These are phyloP conservation scores for Phylloscopus collybita DNA, from an alignment of 2,797 vertebrate genomes.

Conservation along the genomic window DNA sequence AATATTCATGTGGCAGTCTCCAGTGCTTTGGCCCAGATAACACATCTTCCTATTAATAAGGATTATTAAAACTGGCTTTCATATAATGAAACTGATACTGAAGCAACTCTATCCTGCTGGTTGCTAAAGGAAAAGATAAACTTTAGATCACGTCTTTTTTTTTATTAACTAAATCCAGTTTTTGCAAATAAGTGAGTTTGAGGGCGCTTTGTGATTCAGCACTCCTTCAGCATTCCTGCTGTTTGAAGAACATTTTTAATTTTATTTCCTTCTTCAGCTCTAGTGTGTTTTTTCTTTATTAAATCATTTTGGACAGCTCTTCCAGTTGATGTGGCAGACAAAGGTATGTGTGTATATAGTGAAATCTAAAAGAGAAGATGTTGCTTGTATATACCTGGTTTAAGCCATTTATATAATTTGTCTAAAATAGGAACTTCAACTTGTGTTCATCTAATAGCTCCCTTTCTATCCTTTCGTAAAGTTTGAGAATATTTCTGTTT, in stretches of 20 bases:
- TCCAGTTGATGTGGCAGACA: neutral
- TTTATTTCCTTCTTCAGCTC: neutral
- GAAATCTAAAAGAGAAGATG: neutral
- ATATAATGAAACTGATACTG: neutral
- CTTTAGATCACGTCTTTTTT: neutral
- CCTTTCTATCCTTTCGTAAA: neutral
- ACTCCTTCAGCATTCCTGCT: neutral
- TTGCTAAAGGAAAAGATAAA: neutral
- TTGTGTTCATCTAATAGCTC: neutral
- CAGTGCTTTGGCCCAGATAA: conserved; percentile 5
- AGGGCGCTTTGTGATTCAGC: neutral
- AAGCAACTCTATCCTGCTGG: neutral
- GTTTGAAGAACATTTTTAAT: neutral
- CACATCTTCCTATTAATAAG: neutral
- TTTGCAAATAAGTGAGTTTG: neutral
- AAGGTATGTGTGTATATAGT: neutral
- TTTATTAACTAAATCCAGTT: neutral
- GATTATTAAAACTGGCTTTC: neutral
- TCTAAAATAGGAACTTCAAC: neutral
- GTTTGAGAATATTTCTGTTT: neutral
- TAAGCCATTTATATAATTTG: neutral
- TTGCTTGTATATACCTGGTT: neutral
- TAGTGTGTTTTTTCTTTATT: neutral
- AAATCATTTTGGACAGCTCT: neutral
- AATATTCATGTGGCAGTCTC: neutral